These are phyloP conservation scores for Dolichopus griseipennis DNA, from an alignment of 2,888 invertebrate species.

Conservation along the genomic window DNA sequence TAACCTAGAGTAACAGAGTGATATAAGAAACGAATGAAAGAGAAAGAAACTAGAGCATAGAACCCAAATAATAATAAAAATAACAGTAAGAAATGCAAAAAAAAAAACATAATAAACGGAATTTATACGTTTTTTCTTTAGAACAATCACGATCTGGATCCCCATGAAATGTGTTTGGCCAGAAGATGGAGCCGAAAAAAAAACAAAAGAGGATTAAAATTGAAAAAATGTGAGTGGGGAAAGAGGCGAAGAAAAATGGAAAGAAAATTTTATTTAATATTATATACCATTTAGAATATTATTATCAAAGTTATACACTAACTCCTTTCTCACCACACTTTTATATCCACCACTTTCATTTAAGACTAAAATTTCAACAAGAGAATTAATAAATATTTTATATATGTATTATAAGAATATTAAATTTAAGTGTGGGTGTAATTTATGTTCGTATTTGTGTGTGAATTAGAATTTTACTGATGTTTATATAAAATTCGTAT, in stretches of 20 bases:
- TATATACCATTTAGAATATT: conserved; percentile 2
- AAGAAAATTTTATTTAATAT: not conserved
- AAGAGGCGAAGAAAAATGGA: not conserved
- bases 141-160: not conserved
- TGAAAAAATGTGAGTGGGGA: not conserved
- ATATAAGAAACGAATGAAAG: no score
- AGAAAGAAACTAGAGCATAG: no score
- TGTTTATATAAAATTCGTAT: no score
- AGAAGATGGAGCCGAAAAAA: no score
- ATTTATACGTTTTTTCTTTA: not conserved
- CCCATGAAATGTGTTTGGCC: no score
- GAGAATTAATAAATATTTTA: not conserved
- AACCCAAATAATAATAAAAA: not conserved
- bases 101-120: not conserved
- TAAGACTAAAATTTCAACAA: not conserved
- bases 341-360: not conserved
- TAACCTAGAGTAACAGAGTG: no score
- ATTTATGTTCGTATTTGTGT: no score
- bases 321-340: not conserved
- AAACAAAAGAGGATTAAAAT: no score
- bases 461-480: no score
- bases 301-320: not conserved
- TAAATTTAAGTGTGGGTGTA: no score
- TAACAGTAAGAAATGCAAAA: not conserved
- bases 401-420: not conserved